Percentiles rank a stretch among this genome's conserved stretches.
Conservation (phyloP, 2,888 invertebrate genomes). For the Morpho achilles region DNA sequence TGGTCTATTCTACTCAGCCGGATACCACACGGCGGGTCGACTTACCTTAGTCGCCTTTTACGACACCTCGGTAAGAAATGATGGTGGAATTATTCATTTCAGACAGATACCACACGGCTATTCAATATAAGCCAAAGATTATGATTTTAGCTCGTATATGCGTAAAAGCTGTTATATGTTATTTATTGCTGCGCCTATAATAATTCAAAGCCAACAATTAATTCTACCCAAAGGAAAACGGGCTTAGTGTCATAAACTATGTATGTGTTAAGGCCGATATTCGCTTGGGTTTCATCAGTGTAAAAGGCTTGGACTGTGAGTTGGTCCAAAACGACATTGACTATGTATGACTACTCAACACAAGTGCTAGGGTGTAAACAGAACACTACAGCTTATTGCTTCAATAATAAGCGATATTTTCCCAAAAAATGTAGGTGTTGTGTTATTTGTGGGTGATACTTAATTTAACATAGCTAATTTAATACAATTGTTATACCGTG, state of each 20-base stretch:
- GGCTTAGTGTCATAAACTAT: constrained; percentile 14
- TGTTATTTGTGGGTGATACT: constrained; percentile 1
- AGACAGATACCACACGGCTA: no score
- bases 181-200: no score
- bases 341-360: constrained; percentile 50
- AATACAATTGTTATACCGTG: constrained; percentile 6
- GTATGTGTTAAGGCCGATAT: constrained; percentile 31
- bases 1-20: no score
- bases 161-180: no score
- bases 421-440: neutral
- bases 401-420: constrained; percentile 11
- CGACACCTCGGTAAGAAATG: no score
- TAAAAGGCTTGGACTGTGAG: constrained; percentile 45
- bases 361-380: constrained; percentile 5
- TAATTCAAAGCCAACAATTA: no score
- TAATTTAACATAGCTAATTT: constrained; percentile 6
- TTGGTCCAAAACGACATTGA: constrained; percentile 46
- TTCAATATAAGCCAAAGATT: no score
- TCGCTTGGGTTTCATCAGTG: constrained; percentile 47
- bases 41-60: no score
- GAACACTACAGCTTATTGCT: constrained; percentile 9
- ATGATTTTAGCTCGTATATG: no score
- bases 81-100: no score
- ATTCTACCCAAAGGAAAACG: constrained; percentile 6
- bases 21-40: no score